These are phyloP conservation scores for Pitangus sulphuratus DNA, from an alignment of 2,797 vertebrate species.

Conservation along the genomic window DNA sequence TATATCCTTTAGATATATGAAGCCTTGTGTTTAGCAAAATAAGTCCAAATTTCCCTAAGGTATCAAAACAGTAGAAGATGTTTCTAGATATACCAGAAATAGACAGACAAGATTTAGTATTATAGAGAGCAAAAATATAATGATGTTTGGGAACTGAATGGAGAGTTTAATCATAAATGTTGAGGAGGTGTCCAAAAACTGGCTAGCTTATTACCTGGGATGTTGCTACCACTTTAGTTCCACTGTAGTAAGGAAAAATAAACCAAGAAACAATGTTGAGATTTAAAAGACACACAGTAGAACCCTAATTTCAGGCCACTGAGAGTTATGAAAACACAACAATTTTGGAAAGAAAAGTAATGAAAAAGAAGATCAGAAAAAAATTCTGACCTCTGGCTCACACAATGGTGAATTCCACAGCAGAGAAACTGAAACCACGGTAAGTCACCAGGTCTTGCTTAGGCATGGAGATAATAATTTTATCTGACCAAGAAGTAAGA, in stretches of 20 bases:
- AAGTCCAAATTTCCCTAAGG: neutral
- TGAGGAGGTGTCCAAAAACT: neutral
- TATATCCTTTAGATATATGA: neutral
- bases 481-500: neutral
- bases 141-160: neutral
- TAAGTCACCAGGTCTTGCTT: neutral
- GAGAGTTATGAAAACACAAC: neutral
- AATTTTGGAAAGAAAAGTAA: neutral
- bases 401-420: neutral
- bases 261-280: neutral
- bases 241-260: neutral
- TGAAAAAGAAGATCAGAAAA: neutral
- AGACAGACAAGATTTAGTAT: neutral
- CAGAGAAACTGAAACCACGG: neutral
- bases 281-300: neutral
- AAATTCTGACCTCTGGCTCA: neutral
- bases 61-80: neutral
- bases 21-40: neutral
- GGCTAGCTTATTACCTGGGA: neutral
- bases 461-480: neutral
- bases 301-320: neutral
- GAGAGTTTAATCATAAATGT: neutral
- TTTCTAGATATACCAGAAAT: neutral
- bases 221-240: neutral
- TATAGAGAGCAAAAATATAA: neutral